A percentile compares a stretch with the other conserved stretches of the same genome.
phyloP scores from a whole-genome alignment of 2,113 vertebrate species.

The Osmerus eperlanus region DNA sequence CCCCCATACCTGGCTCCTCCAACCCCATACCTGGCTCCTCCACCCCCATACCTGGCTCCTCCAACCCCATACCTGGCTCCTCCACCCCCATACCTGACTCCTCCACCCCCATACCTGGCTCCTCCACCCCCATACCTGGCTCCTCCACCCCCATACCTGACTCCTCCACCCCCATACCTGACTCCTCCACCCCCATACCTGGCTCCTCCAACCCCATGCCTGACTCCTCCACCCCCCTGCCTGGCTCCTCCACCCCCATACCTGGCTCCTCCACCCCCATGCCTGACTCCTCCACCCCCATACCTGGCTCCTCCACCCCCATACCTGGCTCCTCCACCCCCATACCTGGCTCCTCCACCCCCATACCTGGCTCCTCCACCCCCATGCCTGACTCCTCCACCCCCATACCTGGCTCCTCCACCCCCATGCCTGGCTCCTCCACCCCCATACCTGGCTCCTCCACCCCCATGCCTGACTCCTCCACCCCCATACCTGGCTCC shows the following conservation, averaged over 20 bases:
- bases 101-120: no score
- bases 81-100: no score
- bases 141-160: slow-evolving; percentile 13
- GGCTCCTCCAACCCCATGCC: neutral
- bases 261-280: slow-evolving; percentile 8
- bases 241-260: slow-evolving; percentile 9
- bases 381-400: slow-evolving; percentile 41
- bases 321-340: slow-evolving; percentile 1
- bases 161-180: slow-evolving; percentile 39
- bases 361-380: slow-evolving; percentile 35
- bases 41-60: slow-evolving; percentile 2
- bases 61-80: no score
- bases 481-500: slow-evolving; percentile 38
- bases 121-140: slow-evolving; percentile 8
- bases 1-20: slow-evolving; percentile 28
- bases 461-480: slow-evolving; percentile 35
- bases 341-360: neutral
- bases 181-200: no score
- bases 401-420: slow-evolving; percentile 34
- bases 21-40: slow-evolving; percentile 14
- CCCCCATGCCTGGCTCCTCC: slow-evolving; percentile 35
- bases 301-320: slow-evolving; percentile 35
- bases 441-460: slow-evolving; percentile 39
- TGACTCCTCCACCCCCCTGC: slow-evolving; percentile 11
- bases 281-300: neutral